Base-by-base conservation (phyloP, 2,888 invertebrate genomes). In the Trilocha varians region DNA sequence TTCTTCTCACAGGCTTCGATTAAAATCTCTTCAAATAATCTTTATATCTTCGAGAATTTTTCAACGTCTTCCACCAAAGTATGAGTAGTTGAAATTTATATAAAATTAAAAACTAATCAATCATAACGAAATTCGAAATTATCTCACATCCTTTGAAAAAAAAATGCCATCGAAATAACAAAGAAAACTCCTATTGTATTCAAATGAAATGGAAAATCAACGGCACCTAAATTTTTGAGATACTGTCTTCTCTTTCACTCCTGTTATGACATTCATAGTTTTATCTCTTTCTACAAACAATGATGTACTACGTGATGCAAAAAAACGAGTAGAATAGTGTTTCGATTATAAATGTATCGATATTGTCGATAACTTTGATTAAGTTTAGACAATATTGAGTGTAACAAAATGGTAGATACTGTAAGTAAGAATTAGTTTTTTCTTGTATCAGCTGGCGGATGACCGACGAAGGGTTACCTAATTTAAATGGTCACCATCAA, bases 251-350 rank as follows among this genome's bases (percentile, higher is more conserved):
- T 62, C 70, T 64, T 52, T 78, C 57, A 39, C 53, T 46, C 66
- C 11, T 48, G 34, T 34, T 41, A 36, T 42, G 42, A 52, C 48
- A 41, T 43, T 37, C 46, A 53, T 49, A 59, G 53, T 56, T 59
- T 72, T 64, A 60, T 82, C 83, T 68, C 67, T 74, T 55, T 83
- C 73, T 61, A 68, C 75, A 80, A 84, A 85, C 84, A 85, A 85
- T 84, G 78, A 73, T 59, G 71, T 73, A 77, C 76, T 77, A 70
- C 71, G 72, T 72, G 71, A 67, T 67, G 69, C 65, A 77, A 82
- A 80, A 80, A 76, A 72, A 68, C 56, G 73, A 68, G 63, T 55
- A 57, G 25, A 25, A 8, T 71, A 76, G 70, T 68, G 77, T 53
- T 59, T 59, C 54, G 51, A 52, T 51, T 2, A 2, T n/a, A n/a